These are phyloP conservation scores for Falco naumanni DNA, from an alignment of 2,797 vertebrate genomes.

Conservation along the genomic window DNA sequence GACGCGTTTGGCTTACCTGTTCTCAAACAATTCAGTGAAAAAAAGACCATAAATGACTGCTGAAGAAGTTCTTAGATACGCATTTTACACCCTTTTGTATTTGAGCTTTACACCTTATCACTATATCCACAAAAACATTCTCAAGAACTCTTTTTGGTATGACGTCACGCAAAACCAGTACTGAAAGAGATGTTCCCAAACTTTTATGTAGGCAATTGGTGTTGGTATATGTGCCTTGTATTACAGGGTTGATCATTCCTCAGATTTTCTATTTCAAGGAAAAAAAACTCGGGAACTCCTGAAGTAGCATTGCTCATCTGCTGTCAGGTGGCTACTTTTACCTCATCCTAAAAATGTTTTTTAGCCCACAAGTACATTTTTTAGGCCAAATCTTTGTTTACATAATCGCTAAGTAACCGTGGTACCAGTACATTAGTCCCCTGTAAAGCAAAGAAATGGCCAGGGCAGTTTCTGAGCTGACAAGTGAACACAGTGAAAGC, in stretches of 20 bases:
- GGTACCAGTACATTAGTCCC: background rate
- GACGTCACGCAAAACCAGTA: background rate
- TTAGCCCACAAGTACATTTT: background rate
- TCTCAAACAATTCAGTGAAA: background rate
- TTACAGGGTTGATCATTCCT: background rate
- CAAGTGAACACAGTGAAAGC: background rate
- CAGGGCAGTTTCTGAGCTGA: background rate
- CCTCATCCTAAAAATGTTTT: background rate
- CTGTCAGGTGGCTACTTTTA: background rate
- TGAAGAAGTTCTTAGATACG: background rate
- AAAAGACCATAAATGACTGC: background rate
- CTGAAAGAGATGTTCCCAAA: background rate
- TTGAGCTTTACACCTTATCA: background rate
- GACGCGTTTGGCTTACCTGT: background rate
- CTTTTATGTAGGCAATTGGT: background rate
- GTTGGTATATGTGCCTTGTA: background rate
- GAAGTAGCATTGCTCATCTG: background rate
- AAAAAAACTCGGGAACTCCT: background rate
- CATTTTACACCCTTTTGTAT: background rate
- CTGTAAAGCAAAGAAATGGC: background rate
- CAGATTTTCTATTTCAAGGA: background rate
- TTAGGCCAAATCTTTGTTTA: background rate
- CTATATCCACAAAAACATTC: background rate
- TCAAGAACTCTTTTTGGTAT: background rate
- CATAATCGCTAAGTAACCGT: background rate